phyloP scores from a whole-genome alignment of 2,113 vertebrate genomes.

The Phoxinus phoxinus region DNA sequence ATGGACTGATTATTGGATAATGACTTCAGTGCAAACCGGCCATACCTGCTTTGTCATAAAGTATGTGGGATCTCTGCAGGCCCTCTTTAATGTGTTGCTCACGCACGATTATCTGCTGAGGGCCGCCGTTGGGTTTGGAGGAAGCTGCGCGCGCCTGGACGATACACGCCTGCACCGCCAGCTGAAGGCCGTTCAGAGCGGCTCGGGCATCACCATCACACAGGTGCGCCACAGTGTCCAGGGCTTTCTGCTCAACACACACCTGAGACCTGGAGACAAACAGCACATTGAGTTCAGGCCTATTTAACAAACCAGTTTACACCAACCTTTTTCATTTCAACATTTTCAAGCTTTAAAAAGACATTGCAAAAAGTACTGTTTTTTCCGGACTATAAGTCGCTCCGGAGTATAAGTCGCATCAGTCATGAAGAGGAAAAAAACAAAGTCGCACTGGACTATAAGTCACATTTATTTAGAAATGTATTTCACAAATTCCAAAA shows the following conservation, averaged over 20 bases:
- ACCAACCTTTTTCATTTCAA: neutral
- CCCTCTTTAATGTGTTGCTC: slow-evolving; percentile 93
- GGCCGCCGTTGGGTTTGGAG: slow-evolving; percentile 39
- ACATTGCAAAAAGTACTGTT: no score
- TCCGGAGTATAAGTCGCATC: no score
- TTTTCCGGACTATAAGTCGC: no score
- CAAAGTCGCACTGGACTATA: no score
- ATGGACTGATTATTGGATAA: neutral
- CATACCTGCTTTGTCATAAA: slow-evolving; percentile 95
- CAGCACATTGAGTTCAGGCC: neutral
- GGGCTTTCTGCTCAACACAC: slow-evolving; percentile 87
- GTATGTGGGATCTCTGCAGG: slow-evolving; percentile 92
- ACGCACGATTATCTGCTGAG: slow-evolving; percentile 77
- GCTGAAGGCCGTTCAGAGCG: slow-evolving; percentile 89
- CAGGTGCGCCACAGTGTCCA: slow-evolving; percentile 89
- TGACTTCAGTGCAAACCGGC: neutral
- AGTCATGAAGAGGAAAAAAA: no score
- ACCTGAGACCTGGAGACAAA: slow-evolving; percentile 75
- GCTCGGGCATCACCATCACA: slow-evolving; percentile 92
- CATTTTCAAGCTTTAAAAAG: no score
- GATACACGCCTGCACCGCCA: slow-evolving; percentile 89
- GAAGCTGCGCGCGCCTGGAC: slow-evolving; percentile 56
- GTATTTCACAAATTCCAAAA: no score
- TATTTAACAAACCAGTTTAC: neutral
- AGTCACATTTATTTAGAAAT: no score